Base-by-base conservation (phyloP, 2,797 vertebrate genomes). In the Pseudochirops corinnae region DNA sequence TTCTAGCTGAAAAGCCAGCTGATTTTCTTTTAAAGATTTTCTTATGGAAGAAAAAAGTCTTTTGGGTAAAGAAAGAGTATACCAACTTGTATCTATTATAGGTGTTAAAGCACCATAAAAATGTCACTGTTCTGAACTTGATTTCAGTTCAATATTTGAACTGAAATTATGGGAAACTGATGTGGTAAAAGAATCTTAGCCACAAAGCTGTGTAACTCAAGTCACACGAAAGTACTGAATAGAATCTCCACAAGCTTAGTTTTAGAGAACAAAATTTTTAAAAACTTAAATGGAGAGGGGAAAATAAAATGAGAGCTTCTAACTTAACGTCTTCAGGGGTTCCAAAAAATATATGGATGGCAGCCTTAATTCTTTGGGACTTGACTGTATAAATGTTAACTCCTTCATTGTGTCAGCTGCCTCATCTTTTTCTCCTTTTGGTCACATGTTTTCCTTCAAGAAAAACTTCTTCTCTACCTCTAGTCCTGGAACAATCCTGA, bases 391-490 rank as follows among this genome's bases (percentile, higher is more conserved):
- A 29, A 91, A 60, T 14, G 29, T 52, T 94, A 95, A 92, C 46
- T 52, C 31, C 90, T 31, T 67, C 31, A 96, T 26, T 91, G 12
- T n/a, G 93, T 7, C 52, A 91, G 90, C 39, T 90, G 9, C 26
- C 60, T 91, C 14, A 31, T n/a, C 39, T 56, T 52, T 90, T 1
- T 53, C 57, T 82, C 58, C 67, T 67, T n/a, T 12, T 57, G 55
- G 56, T 82, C 46, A 95, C 4, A 91, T 58, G 55, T 56, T 96
- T 87, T 95, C 53, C 91, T 95, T 95, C 62, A 91, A 57, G 53
- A 96, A 97, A 97, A 95, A 60, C 13, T 55, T 95, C 33, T 53
- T 94, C 56, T 94, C 57, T 91, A 90, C 16, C 55, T 94, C 82
- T 93, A 87, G n/a, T 90, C 29, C 39, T 62, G 52, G 94, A 94